Base-by-base conservation (phyloP, 2,797 vertebrate species). In the Hippoglossus hippoglossus region DNA sequence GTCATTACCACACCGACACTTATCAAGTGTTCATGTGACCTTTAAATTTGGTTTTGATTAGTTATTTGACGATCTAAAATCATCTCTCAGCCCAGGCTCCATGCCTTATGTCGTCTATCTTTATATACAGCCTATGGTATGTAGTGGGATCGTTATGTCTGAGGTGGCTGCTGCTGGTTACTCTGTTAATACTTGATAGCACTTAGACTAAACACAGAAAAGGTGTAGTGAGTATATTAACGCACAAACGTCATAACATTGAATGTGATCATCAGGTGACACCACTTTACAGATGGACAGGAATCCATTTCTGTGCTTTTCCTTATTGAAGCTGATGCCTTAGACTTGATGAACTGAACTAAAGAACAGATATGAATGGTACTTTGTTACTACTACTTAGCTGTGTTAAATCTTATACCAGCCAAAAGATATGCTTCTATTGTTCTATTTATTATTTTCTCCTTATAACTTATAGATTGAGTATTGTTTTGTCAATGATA, bases 401-500 rank as follows among this genome's bases (percentile, higher is more conserved):
- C 6, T 57, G 13, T 13, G n/a, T 46, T 55, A 6, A 12, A 36
- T 25, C 16, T 26, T 10, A 39, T 6, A 68, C 44, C 66, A 73
- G 65, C 41, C 46, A 44, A 59, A 51, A 49, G 4, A 52, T 13
- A 3, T 18, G 6, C 44, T 7, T 60, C 2, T 50, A 51, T 73
- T 62, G 78, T 52, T 61, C 1, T 66, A 69, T 62, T 25, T 61
- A 46, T 61, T 56, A 5, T 71, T 59, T 56, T 21, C 3, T n/a
- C 3, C 7, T 52, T 21, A 36, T 6, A 18, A 19, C 24, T 22
- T 21, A 52, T n/a, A 26, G n/a, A 50, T 50, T 57, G 16, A 65
- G 19, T 26, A 2, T 24, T 24, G 7, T 26, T 19, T 39, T 11
- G 19, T 36, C 1, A 44, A 9, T 53, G 44, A 19, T 12, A 11